Evolutionary conservation across 2,888 invertebrate genomes (phyloP).

Genomic region (Imbricaverruca yamaguchii): DNA sequence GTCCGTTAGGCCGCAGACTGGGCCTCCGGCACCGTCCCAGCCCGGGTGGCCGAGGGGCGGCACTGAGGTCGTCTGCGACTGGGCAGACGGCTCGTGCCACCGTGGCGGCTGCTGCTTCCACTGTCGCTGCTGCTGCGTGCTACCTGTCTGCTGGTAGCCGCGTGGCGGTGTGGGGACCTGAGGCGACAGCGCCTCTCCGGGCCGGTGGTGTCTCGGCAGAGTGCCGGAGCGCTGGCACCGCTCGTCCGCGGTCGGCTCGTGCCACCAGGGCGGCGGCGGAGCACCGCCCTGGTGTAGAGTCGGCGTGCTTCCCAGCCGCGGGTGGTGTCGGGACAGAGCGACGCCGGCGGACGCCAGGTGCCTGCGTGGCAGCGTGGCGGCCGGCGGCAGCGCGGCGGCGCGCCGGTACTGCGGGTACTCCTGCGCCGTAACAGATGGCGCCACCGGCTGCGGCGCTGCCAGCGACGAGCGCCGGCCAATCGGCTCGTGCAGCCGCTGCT

Average conservation of each 20-base stretch:
- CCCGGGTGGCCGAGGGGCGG: not conserved
- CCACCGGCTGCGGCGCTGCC: not conserved
- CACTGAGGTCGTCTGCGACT: not conserved
- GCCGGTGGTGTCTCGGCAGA: not conserved
- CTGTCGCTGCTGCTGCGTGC: not conserved
- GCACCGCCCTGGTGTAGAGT: not conserved
- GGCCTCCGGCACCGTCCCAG: not conserved
- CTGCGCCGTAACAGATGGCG: not conserved
- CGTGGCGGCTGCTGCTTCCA: not conserved
- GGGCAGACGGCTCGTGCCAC: constrained; percentile 1
- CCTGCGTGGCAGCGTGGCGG: not conserved
- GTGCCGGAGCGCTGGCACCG: not conserved
- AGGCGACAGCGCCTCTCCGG: not conserved
- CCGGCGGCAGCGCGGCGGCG: not conserved
- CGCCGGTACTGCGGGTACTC: not conserved
- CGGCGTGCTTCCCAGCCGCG: no score
- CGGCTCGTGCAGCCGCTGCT: not conserved
- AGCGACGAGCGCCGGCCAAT: not conserved
- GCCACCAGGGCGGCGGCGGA: not conserved
- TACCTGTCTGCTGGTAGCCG: not conserved
- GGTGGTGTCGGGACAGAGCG: no score
- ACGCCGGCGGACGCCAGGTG: not conserved
- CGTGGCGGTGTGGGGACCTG: not conserved
- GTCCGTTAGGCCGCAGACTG: not conserved
- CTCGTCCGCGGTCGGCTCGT: not conserved